Evolutionary conservation across 2,888 invertebrate species (phyloP).

Genomic region (Cephus pygmeus): DNA sequence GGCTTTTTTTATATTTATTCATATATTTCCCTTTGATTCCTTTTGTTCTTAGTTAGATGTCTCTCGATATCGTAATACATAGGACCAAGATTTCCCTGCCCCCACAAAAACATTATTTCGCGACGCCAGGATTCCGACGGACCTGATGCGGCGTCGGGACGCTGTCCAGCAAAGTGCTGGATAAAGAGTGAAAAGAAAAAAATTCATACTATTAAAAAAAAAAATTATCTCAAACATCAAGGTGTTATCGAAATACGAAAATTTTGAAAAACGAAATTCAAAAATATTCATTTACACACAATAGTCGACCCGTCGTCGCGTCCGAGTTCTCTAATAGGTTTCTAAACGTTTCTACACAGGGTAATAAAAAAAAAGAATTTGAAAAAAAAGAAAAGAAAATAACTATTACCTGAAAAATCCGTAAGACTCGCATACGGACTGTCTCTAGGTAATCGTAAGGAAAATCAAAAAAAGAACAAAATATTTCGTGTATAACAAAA

Average conservation of each 20-base stretch:
- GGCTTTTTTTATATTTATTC: background rate
- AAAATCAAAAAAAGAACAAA: slow-evolving; percentile 37
- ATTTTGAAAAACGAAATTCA: background rate
- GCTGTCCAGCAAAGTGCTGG: slow-evolving; percentile 2
- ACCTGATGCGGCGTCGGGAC: background rate
- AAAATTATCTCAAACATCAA: background rate
- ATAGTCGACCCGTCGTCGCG: slow-evolving; percentile 26
- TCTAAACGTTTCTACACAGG: slow-evolving; percentile 59
- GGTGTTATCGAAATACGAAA: background rate
- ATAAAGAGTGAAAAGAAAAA: background rate
- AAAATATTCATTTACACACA: background rate
- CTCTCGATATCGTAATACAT: slow-evolving; percentile 39
- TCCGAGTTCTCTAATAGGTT: slow-evolving; percentile 44
- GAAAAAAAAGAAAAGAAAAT: slow-evolving; percentile 20
- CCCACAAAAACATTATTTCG: slow-evolving; percentile 20
- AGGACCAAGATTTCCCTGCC: slow-evolving; percentile 51
- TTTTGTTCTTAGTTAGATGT: background rate
- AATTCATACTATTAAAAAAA: background rate
- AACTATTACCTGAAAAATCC: slow-evolving; percentile 50
- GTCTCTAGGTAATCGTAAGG: slow-evolving; percentile 46
- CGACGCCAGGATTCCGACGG: slow-evolving; percentile 17
- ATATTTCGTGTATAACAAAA: slow-evolving; percentile 54
- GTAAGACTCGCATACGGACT: slow-evolving; percentile 44
- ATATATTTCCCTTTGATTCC: background rate
- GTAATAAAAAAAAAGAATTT: slow-evolving; percentile 48